Evolutionary conservation across 2,888 invertebrate genomes (phyloP), one percentile per base, ranked within the genome.

Genomic region (Antitype chi): DNA sequence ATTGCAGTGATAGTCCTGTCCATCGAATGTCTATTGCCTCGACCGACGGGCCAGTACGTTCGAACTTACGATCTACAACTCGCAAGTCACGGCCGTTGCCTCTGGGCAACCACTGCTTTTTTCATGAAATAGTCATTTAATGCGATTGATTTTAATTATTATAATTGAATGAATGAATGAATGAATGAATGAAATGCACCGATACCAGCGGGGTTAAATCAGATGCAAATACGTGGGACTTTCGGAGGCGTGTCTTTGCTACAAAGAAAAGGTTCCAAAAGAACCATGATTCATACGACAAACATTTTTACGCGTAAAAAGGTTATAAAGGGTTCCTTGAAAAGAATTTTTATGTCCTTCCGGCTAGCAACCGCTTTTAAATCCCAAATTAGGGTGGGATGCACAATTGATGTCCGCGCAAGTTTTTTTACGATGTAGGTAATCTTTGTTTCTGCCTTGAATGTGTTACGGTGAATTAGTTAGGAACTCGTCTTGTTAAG

Each of bases 301-400:
- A 72, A 68, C 55, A 64, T 47, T 43, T 43, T 73, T 32, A 73
- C 52, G 32, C 67, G 68, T 80, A 59, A 72, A 75, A 71, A 62
- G 25, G 62, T 32, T 28, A 69, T 86, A 76, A 86, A 82, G 53
- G 59, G 72, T 74, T 76, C 81, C 64, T 83, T 86, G 71, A 28
- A 78, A 80, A 73, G 68, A 81, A 49, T 80, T 73, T 79, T 70
- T 80, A 70, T 66, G 68, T 28, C 25, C 66, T 86, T 86, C 85
- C 87, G 85, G 76, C n/a, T 84, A 70, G 84, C 78, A 80, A 87
- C 87, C 17, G 63, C 62, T 78, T 63, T 78, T 78, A 55, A 72
- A 60, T 25, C 3, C 25, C 32, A 77, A 75, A 76, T 79, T 80
- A 81, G 80, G 86, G 84, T 80, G 52, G 38, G 11, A 13, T 38